Base-by-base conservation (phyloP, 2,888 invertebrate genomes). In the Ischnura elegans region DNA sequence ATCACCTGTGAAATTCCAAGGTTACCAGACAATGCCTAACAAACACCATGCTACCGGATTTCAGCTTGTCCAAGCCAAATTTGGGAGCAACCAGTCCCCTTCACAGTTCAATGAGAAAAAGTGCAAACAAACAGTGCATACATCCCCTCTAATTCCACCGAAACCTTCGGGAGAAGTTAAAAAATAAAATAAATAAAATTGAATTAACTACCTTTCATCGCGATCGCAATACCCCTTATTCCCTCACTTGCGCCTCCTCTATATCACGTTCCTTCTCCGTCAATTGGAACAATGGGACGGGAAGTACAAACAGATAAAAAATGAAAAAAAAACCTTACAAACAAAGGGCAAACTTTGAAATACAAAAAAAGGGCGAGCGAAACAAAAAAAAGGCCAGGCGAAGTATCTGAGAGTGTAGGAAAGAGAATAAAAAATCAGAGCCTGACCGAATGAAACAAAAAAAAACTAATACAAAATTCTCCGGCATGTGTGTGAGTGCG, bases 101-200 rank as follows among this genome's bases (percentile, higher is more conserved):
- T 76, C 29, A 36, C 76, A 76, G 76, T 76, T 76, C 76, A 76
- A 76, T 76, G 76, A 76, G 76, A 76, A 76, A 76, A 76, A 76
- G 29, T 76, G 76, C 76, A 76, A 76, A 76, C 66, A 76, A 76
- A 76, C 29, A 76, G 76, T 36, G 76, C 16, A 76, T 76, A 76
- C 76, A 76, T 76, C 36, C 36, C 29, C 76, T 6, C 76, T 76
- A 29, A 76, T 76, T 76, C 76, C 76, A 36, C 13, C 76, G 29
- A 76, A 76, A 76, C 76, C 76, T 76, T 76, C 36, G 36, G 36
- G n/a, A 19, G 51, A 19, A 51, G 61, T 5, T 25, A 10, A 6
- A 13, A 76, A 76, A n/a, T n/a, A 76, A 76, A 36, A 76, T 36
- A 36, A 76, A 36, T 76, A 76, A 76, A 76, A 76, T 76, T 36